phyloP scores from a whole-genome alignment of 2,113 vertebrate genomes.

The Dipodomys merriami region DNA sequence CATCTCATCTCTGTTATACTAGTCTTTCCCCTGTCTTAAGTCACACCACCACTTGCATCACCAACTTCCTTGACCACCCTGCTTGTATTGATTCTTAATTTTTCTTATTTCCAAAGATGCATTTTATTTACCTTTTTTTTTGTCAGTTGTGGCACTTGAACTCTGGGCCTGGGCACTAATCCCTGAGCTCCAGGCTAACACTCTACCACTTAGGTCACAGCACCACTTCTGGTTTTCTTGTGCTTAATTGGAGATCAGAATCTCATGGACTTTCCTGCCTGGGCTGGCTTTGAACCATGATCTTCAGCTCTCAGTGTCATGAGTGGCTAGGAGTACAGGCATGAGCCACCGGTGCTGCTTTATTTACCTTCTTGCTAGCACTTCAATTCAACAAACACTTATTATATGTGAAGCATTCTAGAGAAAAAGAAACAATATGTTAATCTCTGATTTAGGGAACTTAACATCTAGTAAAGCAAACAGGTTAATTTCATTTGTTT shows the following conservation, averaged over 20 bases:
- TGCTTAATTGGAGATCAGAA: too few relatives aligned
- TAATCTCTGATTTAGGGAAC: conserved; percentile 17
- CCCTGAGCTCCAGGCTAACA: too few relatives aligned
- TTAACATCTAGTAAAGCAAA: background rate
- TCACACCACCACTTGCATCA: background rate
- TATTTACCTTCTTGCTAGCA: background rate
- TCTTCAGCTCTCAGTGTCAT: too few relatives aligned
- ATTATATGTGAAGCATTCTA: background rate
- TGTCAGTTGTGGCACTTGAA: too few relatives aligned
- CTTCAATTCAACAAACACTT: background rate
- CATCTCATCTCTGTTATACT: background rate
- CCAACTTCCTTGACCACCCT: background rate
- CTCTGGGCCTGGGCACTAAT: too few relatives aligned
- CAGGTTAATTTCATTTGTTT: conserved; percentile 22
- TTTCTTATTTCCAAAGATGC: background rate
- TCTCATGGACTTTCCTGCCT: too few relatives aligned
- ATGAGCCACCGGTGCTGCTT: too few relatives aligned
- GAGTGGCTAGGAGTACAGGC: too few relatives aligned
- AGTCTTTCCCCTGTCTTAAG: background rate
- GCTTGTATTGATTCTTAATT: background rate
- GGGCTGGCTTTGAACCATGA: too few relatives aligned
- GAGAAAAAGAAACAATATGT: background rate
- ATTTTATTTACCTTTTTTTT: background rate
- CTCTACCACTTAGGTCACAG: too few relatives aligned
- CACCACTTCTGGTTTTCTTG: too few relatives aligned